A percentile compares a stretch with the other conserved stretches of the same genome.
These are phyloP conservation scores for Accipiter virgatus DNA, from an alignment of 2,113 vertebrate genomes.

Conservation along the genomic window DNA sequence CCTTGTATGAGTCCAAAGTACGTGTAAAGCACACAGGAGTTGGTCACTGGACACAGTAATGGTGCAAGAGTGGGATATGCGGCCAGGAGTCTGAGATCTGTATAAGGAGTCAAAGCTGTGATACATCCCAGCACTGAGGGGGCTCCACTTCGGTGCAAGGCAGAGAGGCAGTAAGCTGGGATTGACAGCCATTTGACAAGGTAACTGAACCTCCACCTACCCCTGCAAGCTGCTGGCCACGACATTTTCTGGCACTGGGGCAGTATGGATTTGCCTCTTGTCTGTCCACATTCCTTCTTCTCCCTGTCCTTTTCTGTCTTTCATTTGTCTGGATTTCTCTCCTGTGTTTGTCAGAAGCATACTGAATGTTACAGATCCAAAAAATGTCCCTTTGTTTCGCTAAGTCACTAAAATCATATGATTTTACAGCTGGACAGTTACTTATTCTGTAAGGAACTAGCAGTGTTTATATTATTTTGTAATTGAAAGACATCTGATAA, in stretches of 20 bases:
- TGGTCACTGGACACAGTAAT: rapidly evolving
- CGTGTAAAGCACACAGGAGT: neutral
- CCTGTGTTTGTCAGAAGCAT: neutral
- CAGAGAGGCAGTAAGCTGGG: neutral
- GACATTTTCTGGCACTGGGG: neutral
- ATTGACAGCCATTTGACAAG: neutral
- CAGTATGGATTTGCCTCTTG: neutral
- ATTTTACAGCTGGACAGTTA: neutral
- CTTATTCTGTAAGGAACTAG: neutral
- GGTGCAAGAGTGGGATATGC: rapidly evolving
- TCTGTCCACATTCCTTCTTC: neutral
- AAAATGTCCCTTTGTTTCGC: neutral
- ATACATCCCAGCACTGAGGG: neutral
- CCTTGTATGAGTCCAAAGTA: neutral
- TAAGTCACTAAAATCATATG: neutral
- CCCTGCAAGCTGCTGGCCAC: neutral
- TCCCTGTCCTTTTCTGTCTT: neutral
- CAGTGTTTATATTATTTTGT: neutral
- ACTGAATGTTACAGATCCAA: neutral
- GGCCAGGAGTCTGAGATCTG: neutral
- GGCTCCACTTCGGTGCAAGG: neutral
- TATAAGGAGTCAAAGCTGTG: neutral
- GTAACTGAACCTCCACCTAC: neutral
- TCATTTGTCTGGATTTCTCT: neutral
- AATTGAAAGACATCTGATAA: neutral